Conservation (phyloP, 1,140 invertebrate species). For the Ericerus pela region DNA sequence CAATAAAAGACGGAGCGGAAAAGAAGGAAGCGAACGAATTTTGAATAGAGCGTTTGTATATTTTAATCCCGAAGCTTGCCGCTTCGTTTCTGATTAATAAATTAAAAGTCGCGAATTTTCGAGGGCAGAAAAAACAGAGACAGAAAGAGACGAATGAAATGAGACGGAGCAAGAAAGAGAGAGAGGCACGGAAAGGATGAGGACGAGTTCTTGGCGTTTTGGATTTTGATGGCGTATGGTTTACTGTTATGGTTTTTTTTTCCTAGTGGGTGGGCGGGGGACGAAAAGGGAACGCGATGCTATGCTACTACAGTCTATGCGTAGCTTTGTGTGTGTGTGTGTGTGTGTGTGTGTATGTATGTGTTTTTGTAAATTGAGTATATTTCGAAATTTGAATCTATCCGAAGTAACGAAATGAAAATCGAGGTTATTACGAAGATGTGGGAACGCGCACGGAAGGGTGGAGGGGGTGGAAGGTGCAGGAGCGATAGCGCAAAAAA, state of each 20-base stretch:
- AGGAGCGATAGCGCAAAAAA: too few species aligned
- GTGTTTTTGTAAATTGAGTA: slow-evolving; percentile 11
- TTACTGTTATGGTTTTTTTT: slow-evolving; percentile 7
- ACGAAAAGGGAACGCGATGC: too few species aligned
- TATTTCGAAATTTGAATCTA: slow-evolving; percentile 12
- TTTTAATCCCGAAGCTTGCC: slow-evolving; percentile 9
- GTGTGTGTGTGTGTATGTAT: too few species aligned
- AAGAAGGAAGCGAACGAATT: slow-evolving; percentile 9
- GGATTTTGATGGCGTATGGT: slow-evolving; percentile 8
- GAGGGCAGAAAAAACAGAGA: too few species aligned
- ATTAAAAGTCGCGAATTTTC: slow-evolving; percentile 10
- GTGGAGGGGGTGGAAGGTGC: too few species aligned
- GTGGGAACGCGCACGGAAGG: not conserved
- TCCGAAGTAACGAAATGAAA: slow-evolving; percentile 11
- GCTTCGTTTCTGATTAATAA: slow-evolving; percentile 10
- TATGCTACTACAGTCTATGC: too few species aligned
- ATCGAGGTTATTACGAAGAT: slow-evolving; percentile 2
- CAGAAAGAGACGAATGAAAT: too few species aligned
- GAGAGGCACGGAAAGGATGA: too few species aligned
- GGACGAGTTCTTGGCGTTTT: slow-evolving; percentile 4
- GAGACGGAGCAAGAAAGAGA: too few species aligned
- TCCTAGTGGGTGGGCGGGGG: not conserved
- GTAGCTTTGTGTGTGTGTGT: too few species aligned
- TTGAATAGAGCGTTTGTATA: not conserved
- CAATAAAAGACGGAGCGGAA: too few species aligned